Conservation (phyloP, 1,140 invertebrate genomes). For the Drosophila simulans region DNA sequence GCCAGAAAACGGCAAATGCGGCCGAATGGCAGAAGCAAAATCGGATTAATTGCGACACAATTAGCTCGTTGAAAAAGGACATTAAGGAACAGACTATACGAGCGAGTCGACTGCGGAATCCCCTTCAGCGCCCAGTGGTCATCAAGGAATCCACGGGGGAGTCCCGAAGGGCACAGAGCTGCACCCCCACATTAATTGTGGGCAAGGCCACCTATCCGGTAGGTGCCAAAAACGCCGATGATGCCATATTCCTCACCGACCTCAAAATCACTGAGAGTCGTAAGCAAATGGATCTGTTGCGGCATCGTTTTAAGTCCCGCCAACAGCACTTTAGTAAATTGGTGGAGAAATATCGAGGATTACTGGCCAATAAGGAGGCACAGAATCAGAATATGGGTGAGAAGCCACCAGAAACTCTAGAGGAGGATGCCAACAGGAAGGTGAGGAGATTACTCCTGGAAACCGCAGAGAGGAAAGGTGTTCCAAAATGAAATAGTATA, state of each 20-base stretch:
- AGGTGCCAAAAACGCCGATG: constrained; percentile 85
- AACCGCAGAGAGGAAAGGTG: background rate
- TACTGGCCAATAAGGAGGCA: constrained; percentile 84
- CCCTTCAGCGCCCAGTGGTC: constrained; percentile 67
- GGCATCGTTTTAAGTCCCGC: constrained; percentile 88
- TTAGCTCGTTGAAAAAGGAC: constrained; percentile 90
- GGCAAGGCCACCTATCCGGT: constrained; percentile 79
- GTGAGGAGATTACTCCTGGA: constrained; percentile 15
- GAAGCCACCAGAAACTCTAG: constrained; percentile 85
- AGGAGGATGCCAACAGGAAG: constrained; percentile 84
- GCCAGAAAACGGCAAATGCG: constrained; percentile 91
- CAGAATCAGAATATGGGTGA: constrained; percentile 83
- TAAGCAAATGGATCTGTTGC: constrained; percentile 90
- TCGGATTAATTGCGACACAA: constrained; percentile 89
- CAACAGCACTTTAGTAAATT: constrained; percentile 86
- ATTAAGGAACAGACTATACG: constrained; percentile 87
- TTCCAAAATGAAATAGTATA: background rate
- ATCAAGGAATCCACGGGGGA: constrained; percentile 62
- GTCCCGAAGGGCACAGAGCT: constrained; percentile 44
- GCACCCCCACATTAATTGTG: constrained; percentile 71
- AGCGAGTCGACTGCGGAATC: constrained; percentile 85
- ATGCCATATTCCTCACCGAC: constrained; percentile 88
- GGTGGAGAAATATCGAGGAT: constrained; percentile 87
- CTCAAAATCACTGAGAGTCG: constrained; percentile 90
- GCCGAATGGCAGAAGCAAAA: constrained; percentile 91